Conservation (phyloP, 1,140 invertebrate species). For the Macrocentrus cingulum region DNA sequence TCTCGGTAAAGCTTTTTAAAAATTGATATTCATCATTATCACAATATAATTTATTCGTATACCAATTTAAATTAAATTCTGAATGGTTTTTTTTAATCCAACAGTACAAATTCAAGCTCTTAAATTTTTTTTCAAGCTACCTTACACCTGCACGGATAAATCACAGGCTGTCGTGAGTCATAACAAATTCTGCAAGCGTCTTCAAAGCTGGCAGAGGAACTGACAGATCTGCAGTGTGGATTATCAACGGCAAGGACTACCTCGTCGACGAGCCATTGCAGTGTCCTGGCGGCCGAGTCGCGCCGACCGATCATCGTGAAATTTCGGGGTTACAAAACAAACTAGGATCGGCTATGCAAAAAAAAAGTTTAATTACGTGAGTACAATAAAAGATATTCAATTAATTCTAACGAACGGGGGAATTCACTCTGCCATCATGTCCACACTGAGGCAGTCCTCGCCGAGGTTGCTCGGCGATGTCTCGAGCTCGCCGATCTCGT, state of each 20-base stretch:
- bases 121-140: no score
- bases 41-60: no score
- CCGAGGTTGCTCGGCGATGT: constrained; percentile 74
- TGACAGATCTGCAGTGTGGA: no score
- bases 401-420: constrained; percentile 11
- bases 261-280: constrained; percentile 37
- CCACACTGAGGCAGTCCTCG: constrained; percentile 69
- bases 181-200: constrained; percentile 47
- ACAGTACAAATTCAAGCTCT: no score
- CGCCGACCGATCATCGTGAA: constrained; percentile 12
- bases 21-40: no score
- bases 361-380: constrained; percentile 1
- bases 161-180: constrained; percentile 36
- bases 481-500: constrained; percentile 75
- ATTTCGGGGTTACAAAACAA: background rate
- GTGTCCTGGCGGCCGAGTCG: constrained; percentile 25
- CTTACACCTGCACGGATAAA: constrained; percentile 47
- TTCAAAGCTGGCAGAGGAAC: no score
- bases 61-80: no score
- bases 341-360: no score
- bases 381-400: constrained; percentile 17
- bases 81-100: no score
- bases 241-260: constrained; percentile 30
- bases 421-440: constrained; percentile 59
- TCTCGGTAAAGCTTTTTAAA: no score